Conservation (phyloP, 2,888 invertebrate genomes). For the Parnassius glacialis region DNA sequence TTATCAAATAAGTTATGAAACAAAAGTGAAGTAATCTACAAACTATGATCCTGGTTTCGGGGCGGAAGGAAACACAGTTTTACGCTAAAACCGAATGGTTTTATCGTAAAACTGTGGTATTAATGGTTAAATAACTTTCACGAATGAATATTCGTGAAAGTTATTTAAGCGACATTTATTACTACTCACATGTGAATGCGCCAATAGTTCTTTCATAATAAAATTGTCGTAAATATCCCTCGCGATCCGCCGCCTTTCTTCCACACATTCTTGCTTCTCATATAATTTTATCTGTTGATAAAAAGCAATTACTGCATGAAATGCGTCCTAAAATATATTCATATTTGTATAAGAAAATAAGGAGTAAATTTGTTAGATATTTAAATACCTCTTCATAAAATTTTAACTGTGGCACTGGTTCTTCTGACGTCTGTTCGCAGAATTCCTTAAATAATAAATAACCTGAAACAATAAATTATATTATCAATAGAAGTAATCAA, state of each 20-base stretch:
- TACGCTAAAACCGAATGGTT: conserved; percentile 9
- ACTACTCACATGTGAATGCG: conserved; percentile 97
- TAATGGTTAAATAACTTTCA: no score
- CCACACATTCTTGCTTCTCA: conserved; percentile 98
- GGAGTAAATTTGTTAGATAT: background rate
- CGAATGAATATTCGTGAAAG: conserved; percentile 7
- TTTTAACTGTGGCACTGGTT: conserved; percentile 97
- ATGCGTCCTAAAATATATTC: conserved; percentile 4
- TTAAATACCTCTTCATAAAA: conserved; percentile 98
- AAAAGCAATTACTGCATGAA: conserved; percentile 30
- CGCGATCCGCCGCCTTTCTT: conserved; percentile 96
- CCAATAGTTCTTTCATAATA: conserved; percentile 99
- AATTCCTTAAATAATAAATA: conserved; percentile 99
- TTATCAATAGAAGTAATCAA: background rate
- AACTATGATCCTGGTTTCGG: background rate
- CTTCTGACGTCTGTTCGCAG: conserved; percentile 97
- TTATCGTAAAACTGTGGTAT: no score
- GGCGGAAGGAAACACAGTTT: conserved; percentile 1
- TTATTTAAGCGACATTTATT: conserved; percentile 10
- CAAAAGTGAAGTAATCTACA: no score
- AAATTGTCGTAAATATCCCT: conserved; percentile 99
- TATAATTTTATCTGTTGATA: conserved; percentile 96
- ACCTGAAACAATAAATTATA: conserved; percentile 85
- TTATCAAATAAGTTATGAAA: no score
- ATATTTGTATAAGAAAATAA: background rate